Evolutionary conservation across 2,113 vertebrate genomes (phyloP).

Genomic region (Isichthys henryi): DNA sequence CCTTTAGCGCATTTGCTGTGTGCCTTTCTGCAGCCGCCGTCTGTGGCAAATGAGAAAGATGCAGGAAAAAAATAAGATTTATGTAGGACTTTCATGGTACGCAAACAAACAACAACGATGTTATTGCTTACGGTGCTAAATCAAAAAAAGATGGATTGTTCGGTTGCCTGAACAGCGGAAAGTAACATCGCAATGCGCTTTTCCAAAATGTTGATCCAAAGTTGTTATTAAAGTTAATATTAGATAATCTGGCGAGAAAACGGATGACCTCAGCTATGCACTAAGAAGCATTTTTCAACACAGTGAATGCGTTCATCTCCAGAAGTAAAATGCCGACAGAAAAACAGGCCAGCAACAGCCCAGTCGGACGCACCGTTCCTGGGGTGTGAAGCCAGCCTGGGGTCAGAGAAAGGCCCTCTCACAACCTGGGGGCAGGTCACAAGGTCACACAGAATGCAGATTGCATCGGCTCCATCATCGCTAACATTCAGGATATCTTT

Average conservation of each 20-base stretch:
- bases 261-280: neutral
- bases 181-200: neutral
- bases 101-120: neutral
- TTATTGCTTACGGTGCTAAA: neutral
- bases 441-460: neutral
- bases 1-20: neutral
- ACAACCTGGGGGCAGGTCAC: neutral
- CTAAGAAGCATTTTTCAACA: neutral
- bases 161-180: neutral
- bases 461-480: neutral
- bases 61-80: neutral
- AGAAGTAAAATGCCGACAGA: neutral
- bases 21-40: neutral
- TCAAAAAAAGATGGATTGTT: neutral
- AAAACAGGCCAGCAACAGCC: neutral
- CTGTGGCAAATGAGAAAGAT: neutral
- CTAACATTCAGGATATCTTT: neutral
- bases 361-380: neutral
- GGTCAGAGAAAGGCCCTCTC: neutral
- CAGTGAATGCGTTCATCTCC: neutral
- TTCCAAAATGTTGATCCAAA: neutral
- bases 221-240: slow-evolving; percentile 5
- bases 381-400: neutral
- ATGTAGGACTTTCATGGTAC: neutral
- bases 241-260: neutral